Conservation (phyloP, 2,797 vertebrate species). For the Gorsachius magnificus region DNA sequence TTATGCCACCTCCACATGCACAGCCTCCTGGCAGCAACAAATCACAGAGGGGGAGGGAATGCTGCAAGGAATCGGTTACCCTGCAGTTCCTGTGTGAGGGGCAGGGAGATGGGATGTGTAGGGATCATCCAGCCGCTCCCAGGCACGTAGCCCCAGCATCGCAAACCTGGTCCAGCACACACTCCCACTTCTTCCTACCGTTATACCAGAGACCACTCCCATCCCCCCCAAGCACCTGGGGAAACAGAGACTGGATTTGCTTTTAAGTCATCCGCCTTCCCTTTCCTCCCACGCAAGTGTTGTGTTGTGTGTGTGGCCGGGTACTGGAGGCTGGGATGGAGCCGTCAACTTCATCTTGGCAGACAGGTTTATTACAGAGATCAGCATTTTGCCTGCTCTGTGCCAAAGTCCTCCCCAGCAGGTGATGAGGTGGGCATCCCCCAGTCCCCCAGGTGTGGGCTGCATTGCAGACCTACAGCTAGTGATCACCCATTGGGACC, state of each 20-base stretch:
- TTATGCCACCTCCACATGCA: constrained; percentile 65
- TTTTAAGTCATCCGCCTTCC: neutral
- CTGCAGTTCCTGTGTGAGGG: neutral
- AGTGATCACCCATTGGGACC: neutral
- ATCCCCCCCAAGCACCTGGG: neutral
- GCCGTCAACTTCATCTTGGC: neutral
- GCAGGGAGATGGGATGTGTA: neutral
- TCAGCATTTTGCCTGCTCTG: neutral
- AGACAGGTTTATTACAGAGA: neutral
- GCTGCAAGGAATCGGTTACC: neutral
- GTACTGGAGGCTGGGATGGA: neutral
- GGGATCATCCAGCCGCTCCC: neutral
- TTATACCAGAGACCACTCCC: neutral
- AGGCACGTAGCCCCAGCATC: neutral
- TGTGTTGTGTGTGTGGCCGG: neutral
- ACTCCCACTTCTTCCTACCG: neutral
- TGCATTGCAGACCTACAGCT: neutral
- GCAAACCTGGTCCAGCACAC: neutral
- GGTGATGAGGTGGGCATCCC: neutral
- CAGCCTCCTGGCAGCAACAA: constrained; percentile 59
- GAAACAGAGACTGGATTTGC: neutral
- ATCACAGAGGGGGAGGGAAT: constrained; percentile 43
- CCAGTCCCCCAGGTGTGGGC: neutral
- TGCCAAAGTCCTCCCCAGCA: neutral
- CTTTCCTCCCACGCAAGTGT: neutral